These are phyloP conservation scores for Myotis findleyi DNA, from an alignment of 2,797 vertebrate genomes.

Conservation along the genomic window DNA sequence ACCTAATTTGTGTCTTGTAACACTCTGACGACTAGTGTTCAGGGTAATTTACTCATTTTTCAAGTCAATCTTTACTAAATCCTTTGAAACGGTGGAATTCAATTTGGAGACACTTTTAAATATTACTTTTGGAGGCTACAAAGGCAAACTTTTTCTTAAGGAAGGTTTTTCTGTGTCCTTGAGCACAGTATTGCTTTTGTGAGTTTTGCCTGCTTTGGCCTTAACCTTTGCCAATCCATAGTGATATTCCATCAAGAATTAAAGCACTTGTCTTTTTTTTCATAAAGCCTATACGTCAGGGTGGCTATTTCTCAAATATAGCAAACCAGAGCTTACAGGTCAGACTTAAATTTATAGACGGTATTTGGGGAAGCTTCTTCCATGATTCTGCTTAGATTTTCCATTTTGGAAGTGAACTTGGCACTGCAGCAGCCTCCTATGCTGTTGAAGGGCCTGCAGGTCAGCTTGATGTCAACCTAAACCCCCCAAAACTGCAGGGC, in stretches of 20 bases:
- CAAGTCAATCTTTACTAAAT: slow-evolving; percentile 70
- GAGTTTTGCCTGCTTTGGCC: slow-evolving; percentile 90
- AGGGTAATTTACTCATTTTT: slow-evolving; percentile 26
- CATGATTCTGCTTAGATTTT: neutral
- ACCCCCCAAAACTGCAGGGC: neutral
- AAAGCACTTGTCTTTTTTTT: slow-evolving; percentile 93
- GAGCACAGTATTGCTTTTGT: slow-evolving; percentile 93
- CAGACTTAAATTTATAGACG: slow-evolving; percentile 94
- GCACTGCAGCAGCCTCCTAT: neutral
- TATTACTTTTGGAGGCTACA: slow-evolving; percentile 81
- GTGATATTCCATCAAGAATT: slow-evolving; percentile 94
- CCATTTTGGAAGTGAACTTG: neutral
- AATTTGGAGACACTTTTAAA: slow-evolving; percentile 84
- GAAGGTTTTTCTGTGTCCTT: slow-evolving; percentile 77
- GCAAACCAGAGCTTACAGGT: slow-evolving; percentile 94
- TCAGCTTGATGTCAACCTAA: neutral
- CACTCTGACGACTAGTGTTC: slow-evolving; percentile 71
- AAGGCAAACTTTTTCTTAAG: slow-evolving; percentile 87
- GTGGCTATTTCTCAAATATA: slow-evolving; percentile 94
- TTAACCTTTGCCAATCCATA: slow-evolving; percentile 93
- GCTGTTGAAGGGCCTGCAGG: neutral
- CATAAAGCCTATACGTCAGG: slow-evolving; percentile 94
- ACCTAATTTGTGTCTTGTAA: slow-evolving; percentile 84
- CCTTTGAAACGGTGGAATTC: slow-evolving; percentile 74
- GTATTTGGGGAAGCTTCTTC: slow-evolving; percentile 87